Evolutionary conservation across 2,888 invertebrate species (phyloP).

Genomic region (Hesperia comma): DNA sequence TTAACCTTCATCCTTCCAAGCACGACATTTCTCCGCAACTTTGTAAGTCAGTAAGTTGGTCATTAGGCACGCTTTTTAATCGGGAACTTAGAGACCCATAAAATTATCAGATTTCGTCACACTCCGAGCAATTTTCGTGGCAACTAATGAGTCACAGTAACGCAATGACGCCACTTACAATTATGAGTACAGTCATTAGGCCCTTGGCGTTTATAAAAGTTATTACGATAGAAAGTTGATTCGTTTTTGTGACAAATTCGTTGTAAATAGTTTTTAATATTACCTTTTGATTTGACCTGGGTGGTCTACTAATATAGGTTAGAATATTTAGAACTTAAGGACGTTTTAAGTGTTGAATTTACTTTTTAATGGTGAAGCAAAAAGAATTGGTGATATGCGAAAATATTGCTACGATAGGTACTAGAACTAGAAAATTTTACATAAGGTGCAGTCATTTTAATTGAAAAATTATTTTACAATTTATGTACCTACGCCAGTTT

Average conservation of each 20-base stretch:
- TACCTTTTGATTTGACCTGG: conserved; percentile 45
- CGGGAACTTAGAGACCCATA: conserved; percentile 57
- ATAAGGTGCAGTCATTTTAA: too few species aligned
- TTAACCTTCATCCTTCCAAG: neutral
- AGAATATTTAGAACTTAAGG: too few species aligned
- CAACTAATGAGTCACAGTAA: conserved; percentile 74
- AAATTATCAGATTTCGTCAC: conserved; percentile 80
- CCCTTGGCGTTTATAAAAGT: conserved; percentile 59
- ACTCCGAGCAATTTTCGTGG: conserved; percentile 71
- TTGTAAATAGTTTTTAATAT: conserved; percentile 45
- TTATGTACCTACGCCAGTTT: too few species aligned
- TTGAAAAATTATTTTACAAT: too few species aligned
- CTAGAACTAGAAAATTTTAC: too few species aligned
- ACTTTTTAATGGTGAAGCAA: too few species aligned
- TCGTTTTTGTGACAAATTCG: conserved; percentile 61
- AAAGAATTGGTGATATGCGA: too few species aligned
- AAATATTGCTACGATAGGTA: too few species aligned
- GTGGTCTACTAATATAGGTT: conserved; percentile 19
- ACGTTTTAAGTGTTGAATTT: too few species aligned
- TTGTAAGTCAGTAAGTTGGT: conserved; percentile 40
- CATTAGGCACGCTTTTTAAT: conserved; percentile 63
- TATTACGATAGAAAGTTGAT: conserved; percentile 65
- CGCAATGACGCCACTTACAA: conserved; percentile 69
- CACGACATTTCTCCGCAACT: conserved; percentile 2
- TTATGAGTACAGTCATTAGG: conserved; percentile 56